A percentile compares a stretch with the other conserved stretches of the same genome.
These are phyloP conservation scores for Alces alces DNA, from an alignment of 2,113 vertebrate species.

Conservation along the genomic window DNA sequence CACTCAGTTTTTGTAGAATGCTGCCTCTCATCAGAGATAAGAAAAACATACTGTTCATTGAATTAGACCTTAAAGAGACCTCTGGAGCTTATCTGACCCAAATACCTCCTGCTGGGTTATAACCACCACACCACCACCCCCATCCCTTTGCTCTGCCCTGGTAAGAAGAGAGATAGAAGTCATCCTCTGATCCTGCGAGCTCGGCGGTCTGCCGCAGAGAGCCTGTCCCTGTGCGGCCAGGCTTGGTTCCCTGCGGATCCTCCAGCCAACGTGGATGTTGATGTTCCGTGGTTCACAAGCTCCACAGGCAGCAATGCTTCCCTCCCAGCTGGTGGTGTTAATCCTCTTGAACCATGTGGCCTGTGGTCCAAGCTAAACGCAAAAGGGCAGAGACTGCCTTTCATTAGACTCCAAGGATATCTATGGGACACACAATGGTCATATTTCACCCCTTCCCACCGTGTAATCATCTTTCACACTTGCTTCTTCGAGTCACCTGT, in stretches of 20 bases:
- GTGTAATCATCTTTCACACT: conserved; percentile 24
- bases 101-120: conserved; percentile 43
- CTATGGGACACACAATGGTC: neutral
- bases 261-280: neutral
- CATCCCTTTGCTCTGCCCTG: conserved; percentile 5
- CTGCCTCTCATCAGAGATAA: conserved; percentile 37
- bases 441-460: neutral
- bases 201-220: neutral
- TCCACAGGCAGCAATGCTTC: neutral
- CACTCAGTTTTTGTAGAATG: neutral
- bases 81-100: conserved; percentile 45
- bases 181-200: conserved; percentile 16
- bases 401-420: neutral
- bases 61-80: conserved; percentile 39
- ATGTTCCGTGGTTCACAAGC: conserved; percentile 34
- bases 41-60: conserved; percentile 7
- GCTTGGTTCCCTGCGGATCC: neutral
- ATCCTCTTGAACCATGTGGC: neutral
- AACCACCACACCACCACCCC: neutral
- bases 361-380: neutral
- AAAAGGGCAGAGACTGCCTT: conserved; percentile 7
- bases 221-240: neutral
- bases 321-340: neutral
- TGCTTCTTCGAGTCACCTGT: neutral
- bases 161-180: conserved; percentile 31